These are phyloP conservation scores for Sialia sialis DNA, from an alignment of 2,113 vertebrate species.

Conservation along the genomic window DNA sequence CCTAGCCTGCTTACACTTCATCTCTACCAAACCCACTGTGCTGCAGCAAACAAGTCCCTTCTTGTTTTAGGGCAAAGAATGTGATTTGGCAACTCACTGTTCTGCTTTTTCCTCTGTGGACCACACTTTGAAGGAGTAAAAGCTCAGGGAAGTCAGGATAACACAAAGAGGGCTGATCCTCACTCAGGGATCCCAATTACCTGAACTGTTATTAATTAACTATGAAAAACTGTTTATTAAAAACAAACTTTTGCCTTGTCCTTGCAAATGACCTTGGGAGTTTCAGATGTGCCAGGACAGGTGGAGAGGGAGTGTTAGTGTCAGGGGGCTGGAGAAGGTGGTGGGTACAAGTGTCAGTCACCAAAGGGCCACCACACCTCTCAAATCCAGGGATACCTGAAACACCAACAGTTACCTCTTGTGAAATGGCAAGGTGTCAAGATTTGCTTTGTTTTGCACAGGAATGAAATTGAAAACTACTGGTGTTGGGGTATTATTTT, in stretches of 20 bases:
- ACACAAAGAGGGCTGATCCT: background rate
- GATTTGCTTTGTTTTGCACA: background rate
- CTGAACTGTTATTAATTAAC: background rate
- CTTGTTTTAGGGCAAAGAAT: background rate
- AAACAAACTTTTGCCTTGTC: background rate
- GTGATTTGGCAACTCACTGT: background rate
- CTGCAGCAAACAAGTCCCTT: slow-evolving; percentile 11
- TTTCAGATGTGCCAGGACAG: background rate
- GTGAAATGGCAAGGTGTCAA: background rate
- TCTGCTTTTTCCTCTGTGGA: background rate
- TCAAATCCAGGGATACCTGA: background rate
- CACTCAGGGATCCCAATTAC: background rate
- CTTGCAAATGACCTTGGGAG: background rate
- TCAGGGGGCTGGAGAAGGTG: background rate
- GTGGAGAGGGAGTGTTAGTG: background rate
- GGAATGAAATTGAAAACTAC: background rate
- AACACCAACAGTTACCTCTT: background rate
- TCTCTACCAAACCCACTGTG: background rate
- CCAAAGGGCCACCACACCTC: background rate
- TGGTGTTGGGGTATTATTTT: accelerated
- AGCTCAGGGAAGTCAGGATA: background rate
- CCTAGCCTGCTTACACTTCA: background rate
- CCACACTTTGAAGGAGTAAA: background rate
- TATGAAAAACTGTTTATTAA: background rate
- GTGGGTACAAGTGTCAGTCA: background rate